phyloP scores from a whole-genome alignment of 2,888 invertebrate species.

The Nomada fucata region DNA sequence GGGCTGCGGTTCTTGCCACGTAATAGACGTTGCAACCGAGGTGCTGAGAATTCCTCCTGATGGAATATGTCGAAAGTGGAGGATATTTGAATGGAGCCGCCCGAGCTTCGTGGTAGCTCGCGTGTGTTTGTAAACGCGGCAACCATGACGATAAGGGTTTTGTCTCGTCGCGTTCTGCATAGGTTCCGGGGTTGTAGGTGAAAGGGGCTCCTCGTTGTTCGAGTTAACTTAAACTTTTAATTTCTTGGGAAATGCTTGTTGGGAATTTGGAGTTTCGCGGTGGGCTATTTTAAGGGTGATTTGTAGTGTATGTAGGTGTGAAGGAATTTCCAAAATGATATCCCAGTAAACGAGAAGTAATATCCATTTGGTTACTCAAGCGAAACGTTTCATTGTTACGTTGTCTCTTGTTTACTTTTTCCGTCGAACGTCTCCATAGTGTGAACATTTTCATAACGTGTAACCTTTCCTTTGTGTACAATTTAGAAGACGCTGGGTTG shows the following conservation, averaged over 20 bases:
- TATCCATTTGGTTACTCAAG: too few relatives aligned
- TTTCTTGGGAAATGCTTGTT: neutral
- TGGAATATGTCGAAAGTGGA: slow-evolving; percentile 29
- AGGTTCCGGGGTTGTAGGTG: neutral
- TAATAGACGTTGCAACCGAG: slow-evolving; percentile 30
- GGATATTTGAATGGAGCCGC: slow-evolving; percentile 9
- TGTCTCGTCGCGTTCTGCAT: neutral
- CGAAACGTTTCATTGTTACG: too few relatives aligned
- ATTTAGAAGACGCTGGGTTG: too few relatives aligned
- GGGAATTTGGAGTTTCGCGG: neutral
- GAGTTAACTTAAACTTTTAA: slow-evolving; percentile 11
- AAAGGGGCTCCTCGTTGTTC: neutral
- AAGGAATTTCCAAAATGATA: neutral
- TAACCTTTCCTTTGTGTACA: too few relatives aligned
- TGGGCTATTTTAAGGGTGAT: neutral
- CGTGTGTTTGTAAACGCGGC: neutral
- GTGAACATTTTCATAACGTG: too few relatives aligned
- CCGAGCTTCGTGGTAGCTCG: neutral
- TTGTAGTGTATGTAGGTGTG: too few relatives aligned
- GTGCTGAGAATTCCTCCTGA: neutral
- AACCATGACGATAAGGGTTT: slow-evolving; percentile 13
- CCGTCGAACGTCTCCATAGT: too few relatives aligned
- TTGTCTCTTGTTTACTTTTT: too few relatives aligned
- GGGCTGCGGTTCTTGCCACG: slow-evolving; percentile 12
- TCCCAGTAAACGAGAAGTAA: too few relatives aligned